A percentile compares a stretch with the other conserved stretches of the same genome.
Evolutionary conservation across 2,113 vertebrate genomes (phyloP).

Genomic region (Chloropsis cyanopogon): DNA sequence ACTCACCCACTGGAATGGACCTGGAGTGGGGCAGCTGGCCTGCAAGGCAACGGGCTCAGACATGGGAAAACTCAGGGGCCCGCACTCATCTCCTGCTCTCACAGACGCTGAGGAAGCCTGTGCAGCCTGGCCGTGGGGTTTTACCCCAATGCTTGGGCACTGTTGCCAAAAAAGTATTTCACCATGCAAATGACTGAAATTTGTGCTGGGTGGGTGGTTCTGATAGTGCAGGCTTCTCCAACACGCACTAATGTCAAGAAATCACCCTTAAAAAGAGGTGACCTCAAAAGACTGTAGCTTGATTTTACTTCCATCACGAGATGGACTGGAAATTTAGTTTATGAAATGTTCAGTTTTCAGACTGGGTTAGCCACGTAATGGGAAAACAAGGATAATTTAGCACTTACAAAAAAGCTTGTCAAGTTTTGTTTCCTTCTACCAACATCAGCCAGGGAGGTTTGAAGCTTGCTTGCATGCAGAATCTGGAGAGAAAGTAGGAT

Average conservation of each 20-base stretch:
- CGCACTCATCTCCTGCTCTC: neutral
- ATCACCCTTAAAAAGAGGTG: neutral
- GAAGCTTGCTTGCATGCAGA: neutral
- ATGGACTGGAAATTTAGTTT: neutral
- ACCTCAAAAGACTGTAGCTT: neutral
- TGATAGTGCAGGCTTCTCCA: neutral
- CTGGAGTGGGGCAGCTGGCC: neutral
- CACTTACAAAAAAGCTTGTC: neutral
- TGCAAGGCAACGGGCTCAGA: neutral
- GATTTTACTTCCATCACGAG: neutral
- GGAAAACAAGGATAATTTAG: neutral
- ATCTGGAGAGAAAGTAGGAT: neutral
- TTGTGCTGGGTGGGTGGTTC: neutral
- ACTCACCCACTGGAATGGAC: neutral
- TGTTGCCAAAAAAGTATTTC: neutral
- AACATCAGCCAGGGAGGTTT: neutral
- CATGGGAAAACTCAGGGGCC: rapidly evolving
- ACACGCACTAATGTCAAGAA: neutral
- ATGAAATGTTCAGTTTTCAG: neutral
- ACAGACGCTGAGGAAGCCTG: neutral
- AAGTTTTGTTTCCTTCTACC: neutral
- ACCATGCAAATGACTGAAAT: neutral
- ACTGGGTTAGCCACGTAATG: neutral
- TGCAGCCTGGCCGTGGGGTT: neutral
- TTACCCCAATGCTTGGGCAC: rapidly evolving